A percentile compares a stretch with the other conserved stretches of the same genome.
These are phyloP conservation scores for Prionace glauca DNA, from an alignment of 2,797 vertebrate genomes.

Conservation along the genomic window DNA sequence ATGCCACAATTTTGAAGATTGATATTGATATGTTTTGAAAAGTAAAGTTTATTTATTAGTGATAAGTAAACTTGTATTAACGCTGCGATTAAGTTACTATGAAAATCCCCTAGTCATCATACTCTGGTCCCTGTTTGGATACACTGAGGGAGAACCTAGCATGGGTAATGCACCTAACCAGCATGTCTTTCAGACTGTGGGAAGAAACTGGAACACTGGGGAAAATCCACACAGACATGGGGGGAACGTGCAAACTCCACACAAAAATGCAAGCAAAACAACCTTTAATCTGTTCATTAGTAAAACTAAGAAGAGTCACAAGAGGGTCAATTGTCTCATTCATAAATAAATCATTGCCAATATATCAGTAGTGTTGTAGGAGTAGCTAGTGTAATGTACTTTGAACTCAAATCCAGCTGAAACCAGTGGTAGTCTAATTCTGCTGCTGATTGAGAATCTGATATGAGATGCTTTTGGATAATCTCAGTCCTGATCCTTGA, in stretches of 20 bases:
- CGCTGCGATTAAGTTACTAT: no score
- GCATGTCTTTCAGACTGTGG: no score
- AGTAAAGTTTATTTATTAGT: no score
- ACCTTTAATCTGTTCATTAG: neutral
- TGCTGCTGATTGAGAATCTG: neutral
- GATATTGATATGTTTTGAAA: neutral
- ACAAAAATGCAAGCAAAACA: neutral
- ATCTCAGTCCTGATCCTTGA: neutral
- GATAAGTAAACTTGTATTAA: no score
- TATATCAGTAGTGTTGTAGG: neutral
- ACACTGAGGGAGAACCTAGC: no score
- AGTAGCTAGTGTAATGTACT: neutral
- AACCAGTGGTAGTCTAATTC: neutral
- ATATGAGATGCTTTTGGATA: neutral
- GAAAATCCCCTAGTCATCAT: no score
- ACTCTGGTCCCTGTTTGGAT: no score
- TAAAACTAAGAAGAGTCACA: neutral
- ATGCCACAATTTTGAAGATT: neutral
- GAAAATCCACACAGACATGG: no score
- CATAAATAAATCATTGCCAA: neutral
- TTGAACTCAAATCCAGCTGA: neutral
- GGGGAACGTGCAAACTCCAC: no score
- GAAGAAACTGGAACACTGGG: no score
- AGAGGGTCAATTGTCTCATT: neutral
- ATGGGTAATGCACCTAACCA: no score